Percentiles rank a stretch among this genome's conserved stretches.
These are phyloP conservation scores for Syncerus caffer DNA, from an alignment of 2,797 vertebrate genomes.

Conservation along the genomic window DNA sequence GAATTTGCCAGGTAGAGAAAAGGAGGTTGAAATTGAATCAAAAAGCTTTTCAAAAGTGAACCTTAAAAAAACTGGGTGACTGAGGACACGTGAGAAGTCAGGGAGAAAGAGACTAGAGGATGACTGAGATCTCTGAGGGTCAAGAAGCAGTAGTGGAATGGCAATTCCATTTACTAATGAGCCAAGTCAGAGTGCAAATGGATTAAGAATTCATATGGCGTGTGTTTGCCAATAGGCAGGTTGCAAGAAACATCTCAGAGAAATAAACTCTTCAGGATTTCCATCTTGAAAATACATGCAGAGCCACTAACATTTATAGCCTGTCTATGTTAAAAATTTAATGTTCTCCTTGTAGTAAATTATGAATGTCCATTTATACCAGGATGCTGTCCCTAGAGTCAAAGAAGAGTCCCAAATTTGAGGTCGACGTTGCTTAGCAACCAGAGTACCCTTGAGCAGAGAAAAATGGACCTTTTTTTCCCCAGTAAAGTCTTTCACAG, in stretches of 20 bases:
- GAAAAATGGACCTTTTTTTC: constrained; percentile 37
- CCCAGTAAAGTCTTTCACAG: background rate
- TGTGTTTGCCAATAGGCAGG: constrained; percentile 19
- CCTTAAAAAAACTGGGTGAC: background rate
- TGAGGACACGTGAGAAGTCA: background rate
- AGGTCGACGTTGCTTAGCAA: constrained; percentile 80
- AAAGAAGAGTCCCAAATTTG: constrained; percentile 77
- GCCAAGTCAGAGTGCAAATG: background rate
- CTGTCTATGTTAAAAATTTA: constrained; percentile 77
- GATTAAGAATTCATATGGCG: constrained; percentile 41
- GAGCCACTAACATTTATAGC: background rate
- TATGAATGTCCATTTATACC: constrained; percentile 73
- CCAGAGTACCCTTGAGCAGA: constrained; percentile 73
- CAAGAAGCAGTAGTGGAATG: background rate
- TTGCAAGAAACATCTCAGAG: background rate
- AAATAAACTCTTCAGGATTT: constrained; percentile 3
- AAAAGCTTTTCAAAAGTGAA: background rate
- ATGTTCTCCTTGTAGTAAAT: constrained; percentile 74
- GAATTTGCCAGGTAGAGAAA: background rate
- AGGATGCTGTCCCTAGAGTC: constrained; percentile 64
- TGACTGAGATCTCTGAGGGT: background rate
- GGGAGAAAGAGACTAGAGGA: background rate
- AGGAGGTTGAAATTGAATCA: background rate
- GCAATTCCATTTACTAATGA: background rate
- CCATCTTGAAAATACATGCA: background rate